Conservation (phyloP, 2,113 vertebrate species). For the Hemiprocne comata region DNA sequence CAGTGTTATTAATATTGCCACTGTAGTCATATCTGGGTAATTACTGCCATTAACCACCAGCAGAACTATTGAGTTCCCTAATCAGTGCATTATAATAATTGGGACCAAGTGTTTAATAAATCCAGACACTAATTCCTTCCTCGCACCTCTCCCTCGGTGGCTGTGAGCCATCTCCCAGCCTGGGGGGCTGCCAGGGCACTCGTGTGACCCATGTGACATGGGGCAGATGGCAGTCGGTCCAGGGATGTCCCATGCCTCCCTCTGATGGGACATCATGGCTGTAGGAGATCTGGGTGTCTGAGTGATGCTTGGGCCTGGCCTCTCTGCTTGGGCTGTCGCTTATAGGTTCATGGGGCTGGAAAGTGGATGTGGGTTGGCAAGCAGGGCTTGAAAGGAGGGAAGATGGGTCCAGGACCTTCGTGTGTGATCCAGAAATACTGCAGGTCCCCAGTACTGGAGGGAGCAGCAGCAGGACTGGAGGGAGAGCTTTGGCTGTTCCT, state of each 20-base stretch:
- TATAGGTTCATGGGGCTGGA: neutral
- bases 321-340: neutral
- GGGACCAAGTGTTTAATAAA: constrained; percentile 72
- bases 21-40: constrained; percentile 66
- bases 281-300: neutral
- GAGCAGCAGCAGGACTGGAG: neutral
- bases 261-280: fast-evolving
- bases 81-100: constrained; percentile 73
- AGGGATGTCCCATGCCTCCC: neutral
- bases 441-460: neutral
- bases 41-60: constrained; percentile 69
- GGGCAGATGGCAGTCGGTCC: neutral
- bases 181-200: fast-evolving
- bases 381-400: neutral
- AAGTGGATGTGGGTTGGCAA: neutral
- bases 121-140: constrained; percentile 53
- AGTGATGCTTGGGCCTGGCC: neutral
- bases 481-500: neutral
- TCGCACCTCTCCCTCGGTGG: constrained; percentile 6
- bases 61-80: constrained; percentile 71
- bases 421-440: fast-evolving
- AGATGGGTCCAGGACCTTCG: neutral
- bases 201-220: fast-evolving
- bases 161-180: neutral
- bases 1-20: constrained; percentile 70